Conservation (phyloP, 2,888 invertebrate genomes). For the Busseola fusca region DNA sequence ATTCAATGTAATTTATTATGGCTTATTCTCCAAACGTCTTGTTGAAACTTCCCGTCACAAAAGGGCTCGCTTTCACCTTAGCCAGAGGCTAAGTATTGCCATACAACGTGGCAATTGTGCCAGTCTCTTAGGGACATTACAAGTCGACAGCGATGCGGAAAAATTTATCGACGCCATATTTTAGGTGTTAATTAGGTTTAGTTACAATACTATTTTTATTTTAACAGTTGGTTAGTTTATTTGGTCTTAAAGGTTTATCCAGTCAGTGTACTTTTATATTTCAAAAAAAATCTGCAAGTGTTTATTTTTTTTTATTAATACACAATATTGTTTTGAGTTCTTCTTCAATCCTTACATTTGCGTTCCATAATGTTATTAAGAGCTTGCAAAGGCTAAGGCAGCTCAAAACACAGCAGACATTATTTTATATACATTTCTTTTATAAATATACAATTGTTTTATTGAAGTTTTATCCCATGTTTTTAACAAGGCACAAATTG, state of each 20-base stretch:
- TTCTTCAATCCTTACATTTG: background rate
- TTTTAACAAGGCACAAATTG: background rate
- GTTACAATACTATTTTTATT: too few species aligned
- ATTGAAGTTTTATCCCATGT: background rate
- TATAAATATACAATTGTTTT: background rate
- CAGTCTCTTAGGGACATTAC: background rate
- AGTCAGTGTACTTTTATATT: too few species aligned
- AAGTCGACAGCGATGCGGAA: background rate
- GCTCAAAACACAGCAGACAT: background rate
- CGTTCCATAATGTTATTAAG: background rate
- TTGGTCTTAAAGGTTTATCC: too few species aligned
- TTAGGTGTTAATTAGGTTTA: too few species aligned
- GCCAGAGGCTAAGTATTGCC: background rate
- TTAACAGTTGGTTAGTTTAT: too few species aligned
- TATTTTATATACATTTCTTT: background rate
- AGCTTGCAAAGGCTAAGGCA: background rate
- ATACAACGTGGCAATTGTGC: background rate
- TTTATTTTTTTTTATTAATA: too few species aligned
- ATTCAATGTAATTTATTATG: too few species aligned
- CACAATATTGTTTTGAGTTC: background rate
- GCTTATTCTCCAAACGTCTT: background rate
- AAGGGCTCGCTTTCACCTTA: background rate
- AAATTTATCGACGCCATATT: background rate
- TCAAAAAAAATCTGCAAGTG: too few species aligned
- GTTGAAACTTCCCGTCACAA: background rate